These are phyloP conservation scores for Ctena decussata DNA, from an alignment of 2,888 invertebrate genomes.

Conservation along the genomic window DNA sequence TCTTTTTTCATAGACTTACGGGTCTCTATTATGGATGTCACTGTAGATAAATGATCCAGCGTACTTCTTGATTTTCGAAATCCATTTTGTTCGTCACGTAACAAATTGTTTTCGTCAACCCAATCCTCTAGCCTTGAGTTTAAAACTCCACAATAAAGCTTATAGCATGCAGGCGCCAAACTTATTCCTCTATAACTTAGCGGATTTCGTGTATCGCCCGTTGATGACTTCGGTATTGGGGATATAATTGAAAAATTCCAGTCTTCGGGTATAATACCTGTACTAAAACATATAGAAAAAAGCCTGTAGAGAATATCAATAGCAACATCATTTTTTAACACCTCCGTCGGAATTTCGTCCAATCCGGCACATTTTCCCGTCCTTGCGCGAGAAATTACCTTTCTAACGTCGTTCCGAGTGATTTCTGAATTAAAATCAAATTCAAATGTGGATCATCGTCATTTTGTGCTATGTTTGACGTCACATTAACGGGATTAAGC, in stretches of 20 bases:
- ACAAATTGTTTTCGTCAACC: slow-evolving; percentile 5
- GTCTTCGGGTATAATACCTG: slow-evolving; percentile 13
- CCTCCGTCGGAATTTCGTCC: background rate
- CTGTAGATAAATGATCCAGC: slow-evolving; percentile 27
- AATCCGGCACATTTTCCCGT: background rate
- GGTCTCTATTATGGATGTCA: slow-evolving; percentile 15
- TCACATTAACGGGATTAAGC: background rate
- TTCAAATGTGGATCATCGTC: background rate
- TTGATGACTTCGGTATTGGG: slow-evolving; percentile 32
- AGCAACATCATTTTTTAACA: background rate
- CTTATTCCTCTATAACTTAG: slow-evolving; percentile 23
- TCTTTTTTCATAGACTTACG: background rate
- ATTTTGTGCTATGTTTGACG: background rate
- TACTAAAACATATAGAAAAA: slow-evolving; percentile 37
- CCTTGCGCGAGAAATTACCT: background rate
- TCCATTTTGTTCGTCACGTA: slow-evolving; percentile 31
- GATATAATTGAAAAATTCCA: slow-evolving; percentile 26
- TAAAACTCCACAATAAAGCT: slow-evolving; percentile 27
- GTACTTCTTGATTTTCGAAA: slow-evolving; percentile 37
- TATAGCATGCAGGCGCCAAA: slow-evolving; percentile 29
- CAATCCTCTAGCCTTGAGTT: slow-evolving; percentile 13
- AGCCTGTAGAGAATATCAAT: slow-evolving; percentile 13
- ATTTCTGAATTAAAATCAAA: background rate
- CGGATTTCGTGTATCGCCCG: slow-evolving; percentile 16
- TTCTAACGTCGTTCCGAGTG: background rate